phyloP scores from a whole-genome alignment of 2,797 vertebrate species.

The Tokudaia muenninki region DNA sequence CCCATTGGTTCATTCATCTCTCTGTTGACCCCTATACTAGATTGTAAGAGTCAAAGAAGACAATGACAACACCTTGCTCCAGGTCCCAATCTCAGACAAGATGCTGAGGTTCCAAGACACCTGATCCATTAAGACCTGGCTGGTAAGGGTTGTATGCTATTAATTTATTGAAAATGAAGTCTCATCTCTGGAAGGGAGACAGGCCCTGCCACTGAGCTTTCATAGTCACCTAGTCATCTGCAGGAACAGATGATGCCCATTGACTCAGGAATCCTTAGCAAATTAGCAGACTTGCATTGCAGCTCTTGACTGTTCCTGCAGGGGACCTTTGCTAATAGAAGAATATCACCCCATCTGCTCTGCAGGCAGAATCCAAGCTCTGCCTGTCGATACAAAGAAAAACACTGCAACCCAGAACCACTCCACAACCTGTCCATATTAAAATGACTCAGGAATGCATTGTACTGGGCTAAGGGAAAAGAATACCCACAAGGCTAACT shows the following conservation, averaged over 20 bases:
- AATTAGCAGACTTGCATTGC: not conserved
- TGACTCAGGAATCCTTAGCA: conserved; percentile 26
- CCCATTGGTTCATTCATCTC: not conserved
- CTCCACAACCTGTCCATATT: conserved; percentile 46
- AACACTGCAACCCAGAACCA: conserved; percentile 69
- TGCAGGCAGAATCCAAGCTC: conserved; percentile 62
- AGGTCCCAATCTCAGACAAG: not conserved
- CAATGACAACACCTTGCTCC: not conserved
- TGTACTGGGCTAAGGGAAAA: conserved; percentile 39
- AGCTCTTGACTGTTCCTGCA: not conserved
- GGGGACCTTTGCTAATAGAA: conserved; percentile 34
- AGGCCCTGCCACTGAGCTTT: not conserved
- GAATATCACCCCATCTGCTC: conserved; percentile 45
- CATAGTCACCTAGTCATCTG: not conserved
- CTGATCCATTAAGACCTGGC: not conserved
- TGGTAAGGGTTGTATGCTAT: not conserved
- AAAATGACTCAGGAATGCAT: conserved; percentile 69
- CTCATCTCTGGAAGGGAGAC: not conserved
- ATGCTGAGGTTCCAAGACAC: not conserved
- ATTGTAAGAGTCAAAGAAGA: not conserved
- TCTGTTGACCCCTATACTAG: not conserved
- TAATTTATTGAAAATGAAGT: not conserved
- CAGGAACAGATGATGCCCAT: not conserved
- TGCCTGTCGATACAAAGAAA: conserved; percentile 66
- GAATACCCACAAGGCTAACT: conserved; percentile 22